These are phyloP conservation scores for Pseudotriccus pelzelni DNA, from an alignment of 2,797 vertebrate genomes.

Conservation along the genomic window DNA sequence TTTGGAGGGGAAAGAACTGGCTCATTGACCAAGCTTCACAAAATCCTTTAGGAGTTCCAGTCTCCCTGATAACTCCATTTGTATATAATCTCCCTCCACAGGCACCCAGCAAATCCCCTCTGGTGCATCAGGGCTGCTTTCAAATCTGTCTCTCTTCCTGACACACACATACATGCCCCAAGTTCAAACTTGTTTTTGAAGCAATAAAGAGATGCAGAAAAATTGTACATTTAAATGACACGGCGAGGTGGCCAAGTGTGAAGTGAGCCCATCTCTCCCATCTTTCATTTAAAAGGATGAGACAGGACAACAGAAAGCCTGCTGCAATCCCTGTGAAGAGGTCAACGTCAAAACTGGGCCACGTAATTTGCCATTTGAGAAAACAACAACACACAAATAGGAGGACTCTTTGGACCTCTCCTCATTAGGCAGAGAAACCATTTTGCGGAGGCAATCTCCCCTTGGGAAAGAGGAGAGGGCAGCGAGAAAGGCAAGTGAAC, in stretches of 20 bases:
- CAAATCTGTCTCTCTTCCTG: conserved; percentile 45
- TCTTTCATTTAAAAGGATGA: conserved; percentile 61
- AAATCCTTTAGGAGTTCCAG: conserved; percentile 19
- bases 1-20: not conserved
- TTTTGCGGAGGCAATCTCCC: conserved; percentile 24
- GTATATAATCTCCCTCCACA: conserved; percentile 19
- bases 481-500: conserved; percentile 45
- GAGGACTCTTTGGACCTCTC: conserved; percentile 34
- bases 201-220: conserved; percentile 66
- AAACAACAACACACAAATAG: conserved; percentile 54
- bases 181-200: conserved; percentile 71
- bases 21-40: conserved; percentile 44
- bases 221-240: conserved; percentile 62
- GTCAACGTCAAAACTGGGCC: conserved; percentile 51
- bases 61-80: conserved; percentile 39
- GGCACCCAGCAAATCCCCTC: conserved; percentile 43
- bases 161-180: conserved; percentile 50
- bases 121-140: conserved; percentile 35
- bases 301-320: conserved; percentile 52
- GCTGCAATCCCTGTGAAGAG: conserved; percentile 36
- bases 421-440: conserved; percentile 53
- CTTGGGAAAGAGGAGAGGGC: conserved; percentile 33
- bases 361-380: conserved; percentile 39
- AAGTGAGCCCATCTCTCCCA: conserved; percentile 51
- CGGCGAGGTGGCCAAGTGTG: conserved; percentile 55